phyloP scores from a whole-genome alignment of 2,113 vertebrate genomes.

The Seriola aureovittata region DNA sequence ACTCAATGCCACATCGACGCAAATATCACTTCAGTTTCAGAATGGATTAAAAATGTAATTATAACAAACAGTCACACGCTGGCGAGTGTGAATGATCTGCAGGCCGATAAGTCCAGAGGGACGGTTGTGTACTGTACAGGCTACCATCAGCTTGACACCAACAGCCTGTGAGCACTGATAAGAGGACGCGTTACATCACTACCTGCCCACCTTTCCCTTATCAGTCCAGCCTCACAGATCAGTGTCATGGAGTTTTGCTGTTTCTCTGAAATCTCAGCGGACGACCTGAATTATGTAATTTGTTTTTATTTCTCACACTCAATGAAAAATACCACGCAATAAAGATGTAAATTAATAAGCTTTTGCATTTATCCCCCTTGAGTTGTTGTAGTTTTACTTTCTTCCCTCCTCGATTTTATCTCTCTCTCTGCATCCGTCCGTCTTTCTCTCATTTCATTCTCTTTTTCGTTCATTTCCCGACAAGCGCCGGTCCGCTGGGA shows the following conservation, averaged over 20 bases:
- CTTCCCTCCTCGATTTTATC: not conserved
- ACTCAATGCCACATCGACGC: not conserved
- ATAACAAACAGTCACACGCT: not conserved
- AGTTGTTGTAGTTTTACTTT: conserved; percentile 11
- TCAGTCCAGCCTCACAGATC: conserved; percentile 39
- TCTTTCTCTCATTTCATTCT: conserved; percentile 21
- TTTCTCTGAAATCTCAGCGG: conserved; percentile 47
- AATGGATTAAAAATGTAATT: conserved; percentile 12
- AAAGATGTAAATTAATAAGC: conserved; percentile 43
- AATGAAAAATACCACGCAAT: conserved; percentile 25
- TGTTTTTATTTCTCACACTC: conserved; percentile 44
- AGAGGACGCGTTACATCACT: conserved; percentile 53
- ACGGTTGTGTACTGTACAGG: not conserved
- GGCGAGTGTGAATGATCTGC: conserved; percentile 18
- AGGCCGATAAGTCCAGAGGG: conserved; percentile 14
- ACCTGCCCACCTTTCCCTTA: conserved; percentile 41
- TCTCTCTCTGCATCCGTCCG: not conserved
- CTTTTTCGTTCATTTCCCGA: conserved; percentile 24
- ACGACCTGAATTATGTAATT: conserved; percentile 46
- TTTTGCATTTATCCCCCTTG: conserved; percentile 5
- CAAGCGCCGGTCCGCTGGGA: conserved; percentile 21
- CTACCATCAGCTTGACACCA: conserved; percentile 24
- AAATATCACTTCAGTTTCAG: not conserved
- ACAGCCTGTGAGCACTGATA: conserved; percentile 47
- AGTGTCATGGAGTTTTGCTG: conserved; percentile 32